Evolutionary conservation across 2,888 invertebrate genomes (phyloP).

Genomic region (Melipona beecheii): DNA sequence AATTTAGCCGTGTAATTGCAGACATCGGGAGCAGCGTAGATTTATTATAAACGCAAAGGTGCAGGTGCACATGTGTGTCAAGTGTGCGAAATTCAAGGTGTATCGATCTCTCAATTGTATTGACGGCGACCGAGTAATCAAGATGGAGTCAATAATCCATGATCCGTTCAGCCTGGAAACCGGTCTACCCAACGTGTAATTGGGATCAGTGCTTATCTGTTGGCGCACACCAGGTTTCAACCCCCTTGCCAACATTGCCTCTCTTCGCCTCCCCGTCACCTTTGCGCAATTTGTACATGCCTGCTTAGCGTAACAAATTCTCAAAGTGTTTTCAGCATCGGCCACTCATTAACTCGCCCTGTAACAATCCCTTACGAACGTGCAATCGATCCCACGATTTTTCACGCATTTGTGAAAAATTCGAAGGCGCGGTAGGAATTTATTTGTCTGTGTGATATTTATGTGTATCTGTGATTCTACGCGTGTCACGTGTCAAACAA

Average conservation of each 20-base stretch:
- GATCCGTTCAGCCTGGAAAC: slow-evolving; percentile 80
- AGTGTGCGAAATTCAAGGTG: slow-evolving; percentile 57
- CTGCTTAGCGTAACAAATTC: slow-evolving; percentile 59
- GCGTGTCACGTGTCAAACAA: too few species aligned
- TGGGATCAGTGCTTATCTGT: slow-evolving; percentile 83
- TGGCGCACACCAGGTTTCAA: slow-evolving; percentile 76
- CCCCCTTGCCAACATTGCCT: slow-evolving; percentile 51
- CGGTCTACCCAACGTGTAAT: slow-evolving; percentile 80
- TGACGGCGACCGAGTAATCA: slow-evolving; percentile 70
- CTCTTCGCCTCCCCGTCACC: slow-evolving; percentile 50
- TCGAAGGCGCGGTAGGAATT: too few species aligned
- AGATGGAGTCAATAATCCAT: slow-evolving; percentile 82
- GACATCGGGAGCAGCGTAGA: background rate
- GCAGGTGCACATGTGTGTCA: background rate
- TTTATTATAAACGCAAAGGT: background rate
- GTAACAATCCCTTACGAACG: slow-evolving; percentile 27
- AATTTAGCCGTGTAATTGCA: background rate
- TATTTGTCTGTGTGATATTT: too few species aligned
- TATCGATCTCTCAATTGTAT: slow-evolving; percentile 69
- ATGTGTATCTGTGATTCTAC: too few species aligned
- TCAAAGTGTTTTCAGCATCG: slow-evolving; percentile 34
- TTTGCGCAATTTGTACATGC: slow-evolving; percentile 52
- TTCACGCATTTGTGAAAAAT: too few species aligned
- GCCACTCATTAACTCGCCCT: slow-evolving; percentile 39
- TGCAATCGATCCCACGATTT: background rate